Percentiles rank a stretch among this genome's conserved stretches.
Conservation (phyloP, 2,797 vertebrate species). For the Thaleichthys pacificus region DNA sequence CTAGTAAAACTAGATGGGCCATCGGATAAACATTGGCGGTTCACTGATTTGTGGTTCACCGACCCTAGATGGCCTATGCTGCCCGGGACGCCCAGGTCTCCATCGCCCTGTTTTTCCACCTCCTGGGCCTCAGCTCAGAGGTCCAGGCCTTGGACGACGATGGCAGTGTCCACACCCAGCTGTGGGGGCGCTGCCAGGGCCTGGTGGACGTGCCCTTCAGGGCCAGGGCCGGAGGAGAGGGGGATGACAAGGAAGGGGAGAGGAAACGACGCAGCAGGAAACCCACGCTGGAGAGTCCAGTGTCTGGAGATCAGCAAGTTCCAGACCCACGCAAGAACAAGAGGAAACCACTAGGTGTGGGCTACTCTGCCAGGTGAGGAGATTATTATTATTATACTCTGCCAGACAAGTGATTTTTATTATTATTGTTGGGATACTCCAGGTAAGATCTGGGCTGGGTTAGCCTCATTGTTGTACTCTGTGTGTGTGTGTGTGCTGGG, state of each 20-base stretch:
- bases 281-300: conserved; percentile 59
- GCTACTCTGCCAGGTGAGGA: conserved; percentile 89
- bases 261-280: conserved; percentile 70
- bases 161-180: conserved; percentile 64
- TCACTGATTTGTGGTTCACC: neutral
- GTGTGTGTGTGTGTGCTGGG: neutral
- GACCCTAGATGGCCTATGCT: conserved; percentile 84
- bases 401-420: no score
- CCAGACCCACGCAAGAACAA: conserved; percentile 88
- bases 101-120: conserved; percentile 87
- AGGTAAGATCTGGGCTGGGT: neutral
- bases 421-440: no score
- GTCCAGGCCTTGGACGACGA: conserved; percentile 41
- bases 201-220: conserved; percentile 90
- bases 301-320: conserved; percentile 79
- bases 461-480: no score
- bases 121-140: conserved; percentile 75
- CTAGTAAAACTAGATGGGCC: no score
- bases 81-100: conserved; percentile 93
- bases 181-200: conserved; percentile 81
- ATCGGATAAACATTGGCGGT: neutral
- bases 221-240: conserved; percentile 64
- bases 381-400: no score
- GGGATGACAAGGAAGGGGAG: conserved; percentile 71
- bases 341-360: conserved; percentile 88